Conservation (phyloP, 1,140 invertebrate species). For the Steinernema feltiae region DNA sequence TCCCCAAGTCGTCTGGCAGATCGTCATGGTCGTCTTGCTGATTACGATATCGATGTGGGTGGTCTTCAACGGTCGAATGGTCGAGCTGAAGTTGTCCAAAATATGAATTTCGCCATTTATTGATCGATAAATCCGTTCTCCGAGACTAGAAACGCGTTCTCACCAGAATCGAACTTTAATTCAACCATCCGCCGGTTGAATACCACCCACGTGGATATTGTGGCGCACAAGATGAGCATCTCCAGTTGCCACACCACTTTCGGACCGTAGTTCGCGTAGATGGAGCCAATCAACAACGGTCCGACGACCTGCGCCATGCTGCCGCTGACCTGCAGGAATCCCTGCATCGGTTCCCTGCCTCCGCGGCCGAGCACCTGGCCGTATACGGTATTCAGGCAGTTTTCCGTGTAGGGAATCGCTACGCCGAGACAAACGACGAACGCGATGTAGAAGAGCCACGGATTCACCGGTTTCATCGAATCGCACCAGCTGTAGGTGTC, state of each 20-base stretch:
- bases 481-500: constrained; percentile 1
- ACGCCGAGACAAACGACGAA: constrained; percentile 2
- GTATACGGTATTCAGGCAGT: constrained; percentile 1
- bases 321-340: constrained; percentile 10
- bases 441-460: constrained; percentile 12
- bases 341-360: constrained; percentile 5
- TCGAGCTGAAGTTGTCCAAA: no score
- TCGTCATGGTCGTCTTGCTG: not conserved
- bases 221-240: not conserved
- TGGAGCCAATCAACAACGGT: not conserved
- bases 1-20: not conserved
- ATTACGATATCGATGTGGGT: not conserved
- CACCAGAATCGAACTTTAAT: not conserved
- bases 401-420: constrained; percentile 5
- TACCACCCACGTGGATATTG: not conserved
- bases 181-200: not conserved
- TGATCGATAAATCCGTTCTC: no score
- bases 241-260: not conserved
- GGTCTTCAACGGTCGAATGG: not conserved
- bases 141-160: no score
- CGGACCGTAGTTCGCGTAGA: not conserved
- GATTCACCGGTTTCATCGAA: not conserved
- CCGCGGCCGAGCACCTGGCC: not conserved
- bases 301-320: not conserved
- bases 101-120: no score